phyloP scores from a whole-genome alignment of 2,888 invertebrate genomes.

The Nemotelus nigrinus region DNA sequence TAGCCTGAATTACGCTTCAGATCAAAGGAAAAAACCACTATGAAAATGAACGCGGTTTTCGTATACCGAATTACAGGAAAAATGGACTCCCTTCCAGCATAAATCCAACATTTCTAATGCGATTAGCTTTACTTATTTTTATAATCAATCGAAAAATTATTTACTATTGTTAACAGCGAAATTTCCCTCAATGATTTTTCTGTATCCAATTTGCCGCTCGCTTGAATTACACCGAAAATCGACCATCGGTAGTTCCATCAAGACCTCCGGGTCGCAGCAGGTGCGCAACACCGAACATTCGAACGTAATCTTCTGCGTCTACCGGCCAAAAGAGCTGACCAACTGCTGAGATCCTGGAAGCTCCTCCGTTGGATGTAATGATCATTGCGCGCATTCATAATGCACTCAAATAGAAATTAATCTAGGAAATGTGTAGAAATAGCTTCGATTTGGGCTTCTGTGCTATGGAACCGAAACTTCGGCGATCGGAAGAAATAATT shows the following conservation, averaged over 20 bases:
- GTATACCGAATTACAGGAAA: constrained; percentile 16
- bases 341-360: constrained; percentile 41
- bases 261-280: constrained; percentile 28
- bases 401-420: constrained; percentile 44
- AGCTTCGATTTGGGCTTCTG: constrained; percentile 15
- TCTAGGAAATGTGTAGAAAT: constrained; percentile 26
- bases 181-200: constrained; percentile 43
- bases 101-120: constrained; percentile 44
- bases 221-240: constrained; percentile 17
- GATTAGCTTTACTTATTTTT: constrained; percentile 44
- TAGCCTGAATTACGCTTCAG: constrained; percentile 19
- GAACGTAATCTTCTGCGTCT: neutral
- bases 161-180: constrained; percentile 41
- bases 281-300: constrained; percentile 19
- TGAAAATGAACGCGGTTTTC: neutral
- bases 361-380: constrained; percentile 44
- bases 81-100: constrained; percentile 36
- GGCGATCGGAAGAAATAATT: constrained; percentile 33
- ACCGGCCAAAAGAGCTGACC: constrained; percentile 4
- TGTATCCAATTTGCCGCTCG: constrained; percentile 45
- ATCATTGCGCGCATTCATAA: constrained; percentile 45
- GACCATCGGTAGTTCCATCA: constrained; percentile 27
- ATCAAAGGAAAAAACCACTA: constrained; percentile 30
- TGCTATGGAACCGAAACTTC: neutral
- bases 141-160: constrained; percentile 45